Evolutionary conservation across 64 coral and sea anemone genomes (phyloP).

Genomic region (Porites australiensis): DNA sequence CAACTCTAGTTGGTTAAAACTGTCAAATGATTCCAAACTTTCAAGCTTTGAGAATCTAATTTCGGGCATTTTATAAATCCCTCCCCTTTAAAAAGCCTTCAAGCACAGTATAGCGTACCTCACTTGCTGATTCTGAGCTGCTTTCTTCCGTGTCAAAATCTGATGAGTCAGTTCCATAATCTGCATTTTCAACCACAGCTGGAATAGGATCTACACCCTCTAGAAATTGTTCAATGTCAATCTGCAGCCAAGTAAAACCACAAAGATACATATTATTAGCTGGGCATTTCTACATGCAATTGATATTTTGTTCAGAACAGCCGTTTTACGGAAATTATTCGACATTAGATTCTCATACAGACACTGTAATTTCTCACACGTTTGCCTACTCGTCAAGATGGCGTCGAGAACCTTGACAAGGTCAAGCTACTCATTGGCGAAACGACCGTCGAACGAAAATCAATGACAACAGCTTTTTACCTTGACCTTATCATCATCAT

Average conservation of each 20-base stretch:
- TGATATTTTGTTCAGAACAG: too few relatives aligned
- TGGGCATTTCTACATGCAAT: too few relatives aligned
- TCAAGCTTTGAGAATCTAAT: background rate
- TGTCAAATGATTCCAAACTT: background rate
- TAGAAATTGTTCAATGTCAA: constrained; percentile 28
- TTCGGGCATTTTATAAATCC: background rate
- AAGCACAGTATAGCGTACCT: constrained; percentile 14
- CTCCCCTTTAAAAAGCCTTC: background rate
- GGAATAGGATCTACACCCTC: constrained; percentile 13
- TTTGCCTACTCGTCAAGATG: too few relatives aligned
- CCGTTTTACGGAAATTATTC: too few relatives aligned
- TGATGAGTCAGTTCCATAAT: constrained; percentile 14
- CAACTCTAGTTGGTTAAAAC: background rate
- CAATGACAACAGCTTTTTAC: background rate
- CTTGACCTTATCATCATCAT: background rate
- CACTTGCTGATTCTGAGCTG: constrained; percentile 42
- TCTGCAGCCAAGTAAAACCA: constrained; percentile 16
- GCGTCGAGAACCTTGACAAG: too few relatives aligned
- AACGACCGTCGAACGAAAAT: too few relatives aligned
- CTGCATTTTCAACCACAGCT: constrained; percentile 6
- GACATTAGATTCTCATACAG: too few relatives aligned
- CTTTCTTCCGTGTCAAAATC: constrained; percentile 35
- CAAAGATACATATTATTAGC: constrained; percentile 10
- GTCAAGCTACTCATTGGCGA: too few relatives aligned
- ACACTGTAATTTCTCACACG: too few relatives aligned